phyloP scores from a whole-genome alignment of 2,797 vertebrate genomes.

The Acipenser oxyrinchus region DNA sequence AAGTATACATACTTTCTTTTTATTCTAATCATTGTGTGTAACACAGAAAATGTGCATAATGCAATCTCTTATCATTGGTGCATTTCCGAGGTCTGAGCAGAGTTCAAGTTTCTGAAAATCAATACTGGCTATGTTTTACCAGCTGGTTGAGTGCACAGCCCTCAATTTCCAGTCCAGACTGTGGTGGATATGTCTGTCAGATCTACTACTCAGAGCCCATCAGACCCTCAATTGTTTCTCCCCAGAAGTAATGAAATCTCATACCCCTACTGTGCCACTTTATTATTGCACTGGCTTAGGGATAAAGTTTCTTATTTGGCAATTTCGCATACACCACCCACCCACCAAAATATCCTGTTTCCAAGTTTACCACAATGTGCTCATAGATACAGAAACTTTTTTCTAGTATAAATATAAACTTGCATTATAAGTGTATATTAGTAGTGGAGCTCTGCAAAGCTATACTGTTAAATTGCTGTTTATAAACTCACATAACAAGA shows the following conservation, averaged over 20 bases:
- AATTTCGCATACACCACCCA: constrained; percentile 12
- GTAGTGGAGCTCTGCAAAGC: too few species aligned
- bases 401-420: neutral
- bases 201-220: constrained; percentile 11
- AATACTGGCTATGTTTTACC: constrained; percentile 11
- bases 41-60: neutral
- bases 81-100: neutral
- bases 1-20: too few species aligned
- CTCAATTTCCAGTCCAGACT: constrained; percentile 7
- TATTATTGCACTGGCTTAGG: constrained; percentile 12
- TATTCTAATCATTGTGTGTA: neutral
- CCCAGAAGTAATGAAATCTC: constrained; percentile 23
- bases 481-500: too few species aligned
- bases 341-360: constrained; percentile 18
- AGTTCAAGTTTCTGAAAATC: constrained; percentile 7
- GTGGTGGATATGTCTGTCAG: constrained; percentile 8
- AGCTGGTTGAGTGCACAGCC: constrained; percentile 10
- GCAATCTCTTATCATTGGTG: neutral
- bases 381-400: constrained; percentile 12
- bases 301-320: constrained; percentile 19
- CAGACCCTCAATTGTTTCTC: constrained; percentile 22
- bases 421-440: too few species aligned
- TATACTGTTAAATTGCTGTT: too few species aligned
- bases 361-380: constrained; percentile 16
- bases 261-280: constrained; percentile 15